These are phyloP conservation scores for Hyperoodon ampullatus DNA, from an alignment of 2,113 vertebrate species.

Conservation along the genomic window DNA sequence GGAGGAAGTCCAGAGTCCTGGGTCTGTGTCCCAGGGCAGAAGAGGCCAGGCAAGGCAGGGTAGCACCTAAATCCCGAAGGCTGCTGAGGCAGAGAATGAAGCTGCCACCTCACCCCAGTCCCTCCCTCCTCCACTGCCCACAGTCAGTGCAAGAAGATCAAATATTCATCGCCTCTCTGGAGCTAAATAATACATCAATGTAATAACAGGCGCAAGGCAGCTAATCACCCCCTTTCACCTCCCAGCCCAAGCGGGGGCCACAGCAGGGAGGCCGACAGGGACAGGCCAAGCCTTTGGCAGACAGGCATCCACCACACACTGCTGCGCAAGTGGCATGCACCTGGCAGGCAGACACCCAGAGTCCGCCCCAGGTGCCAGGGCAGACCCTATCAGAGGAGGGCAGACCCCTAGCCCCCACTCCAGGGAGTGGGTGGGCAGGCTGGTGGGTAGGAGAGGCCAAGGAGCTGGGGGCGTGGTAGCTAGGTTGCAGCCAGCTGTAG, in stretches of 20 bases:
- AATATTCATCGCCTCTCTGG: conserved; percentile 74
- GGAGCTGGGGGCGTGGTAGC: conserved; percentile 44
- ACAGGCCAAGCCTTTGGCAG: conserved; percentile 45
- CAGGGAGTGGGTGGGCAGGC: conserved; percentile 7
- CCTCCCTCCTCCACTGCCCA: conserved; percentile 51
- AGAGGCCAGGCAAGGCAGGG: neutral
- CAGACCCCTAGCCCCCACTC: neutral
- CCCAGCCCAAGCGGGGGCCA: conserved; percentile 23
- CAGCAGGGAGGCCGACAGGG: conserved; percentile 47
- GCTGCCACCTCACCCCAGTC: neutral
- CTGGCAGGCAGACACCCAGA: conserved; percentile 30
- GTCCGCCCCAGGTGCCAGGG: neutral
- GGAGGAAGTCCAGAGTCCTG: neutral
- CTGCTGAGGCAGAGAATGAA: neutral
- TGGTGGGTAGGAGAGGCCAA: conserved; percentile 16
- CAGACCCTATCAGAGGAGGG: conserved; percentile 30
- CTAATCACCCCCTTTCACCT: conserved; percentile 73
- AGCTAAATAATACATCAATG: conserved; percentile 83
- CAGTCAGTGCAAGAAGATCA: conserved; percentile 70
- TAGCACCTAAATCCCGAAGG: neutral
- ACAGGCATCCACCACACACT: neutral
- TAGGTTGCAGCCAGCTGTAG: conserved; percentile 63
- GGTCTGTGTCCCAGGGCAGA: neutral
- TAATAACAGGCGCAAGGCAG: conserved; percentile 76
- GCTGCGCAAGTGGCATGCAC: conserved; percentile 44